Base-by-base conservation (phyloP, 2,888 invertebrate genomes). In the Alloplasta piceator region DNA sequence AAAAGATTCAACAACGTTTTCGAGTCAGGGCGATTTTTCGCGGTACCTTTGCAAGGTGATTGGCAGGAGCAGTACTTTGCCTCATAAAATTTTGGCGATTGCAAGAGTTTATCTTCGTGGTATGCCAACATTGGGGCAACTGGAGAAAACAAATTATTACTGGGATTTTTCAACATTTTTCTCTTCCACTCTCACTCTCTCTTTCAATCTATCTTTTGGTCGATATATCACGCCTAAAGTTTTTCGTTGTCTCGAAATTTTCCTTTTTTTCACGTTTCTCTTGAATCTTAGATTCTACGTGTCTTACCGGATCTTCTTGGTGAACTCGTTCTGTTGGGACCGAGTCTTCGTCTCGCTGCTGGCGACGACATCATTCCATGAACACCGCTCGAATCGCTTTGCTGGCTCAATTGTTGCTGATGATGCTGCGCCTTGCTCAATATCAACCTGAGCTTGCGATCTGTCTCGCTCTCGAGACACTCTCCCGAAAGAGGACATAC, bases 341-440 rank as follows among this genome's bases (percentile, higher is more conserved):
- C 89, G 83, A 93, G 87, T 89, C 93, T 93, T 84, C 94, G 93
- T 86, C 92, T 93, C 61, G 92, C 88, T 46, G 91, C 90, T 41
- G 93, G 93, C 39, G 94, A 93, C 63, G 93, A 92, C 82, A 91
- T 92, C 83, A 93, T 90, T 68, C 90, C 88, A 82, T 89, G 89
- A 63, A 89, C 85, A 80, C 86, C 89, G 72, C 87, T 87, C 16
- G 88, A 61, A 82, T 91, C 90, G 43, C 87, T 95, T 89, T 96
- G 96, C 83, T 96, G 96, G 88, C 95, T 95, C 64, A 97, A 90
- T 88, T 97, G 97, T 82, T 96, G 96, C 89, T 98, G 98, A 91
- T 98, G 98, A 89, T 97, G 97, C 88, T 97, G 97, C 1, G 98
- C 98, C 94, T 98, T 98, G 92, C 96, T 97, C 9, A 98, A 93